Evolutionary conservation across 2,888 invertebrate genomes (phyloP), one percentile per base, ranked within the genome.

Genomic region (Listrodromus nycthemerus): DNA sequence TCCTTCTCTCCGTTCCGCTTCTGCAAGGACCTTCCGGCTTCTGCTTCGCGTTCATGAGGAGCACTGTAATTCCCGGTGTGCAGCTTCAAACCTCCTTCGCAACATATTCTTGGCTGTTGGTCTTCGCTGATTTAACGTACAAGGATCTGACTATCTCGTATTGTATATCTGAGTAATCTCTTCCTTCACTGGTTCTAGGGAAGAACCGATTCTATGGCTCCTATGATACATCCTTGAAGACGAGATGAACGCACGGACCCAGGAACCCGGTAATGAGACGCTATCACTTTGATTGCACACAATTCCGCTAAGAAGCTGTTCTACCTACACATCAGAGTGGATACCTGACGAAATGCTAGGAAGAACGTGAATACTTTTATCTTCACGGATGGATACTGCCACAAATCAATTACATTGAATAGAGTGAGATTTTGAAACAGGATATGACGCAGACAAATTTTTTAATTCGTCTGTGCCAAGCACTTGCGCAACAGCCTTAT

Each of bases 31-130:
- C 74, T 37, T 73, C 30, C 50, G 45, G 55, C 69, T 71, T 45
- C 48, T 80, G 80, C 71, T 71, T 88, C 89, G 30, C 27, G 71
- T 88, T 85, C 83, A 71, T 66, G 77, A 80, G 82, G 50, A 79
- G 66, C 45, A 50, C 65, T 61, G 52, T 79, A 74, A 81, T 48
- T 27, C 79, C 24, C 66, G 69, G 50, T 65, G 61, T 33, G 19
- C 41, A 82, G 79, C 79, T 80, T 90, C 90, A 91, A 92, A 92
- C 90, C 90, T 89, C 87, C 87, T 90, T 86, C 88, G 87, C 82
- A 80, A 86, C 76, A 78, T 74, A 63, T 84, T 77, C 85, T 79
- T 80, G 86, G 88, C 87, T 80, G 78, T 74, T 63, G 76, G 67
- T 82, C 37, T n/a, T 27, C 77, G 45, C 30, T 16, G 65, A 63